Evolutionary conservation across 1,140 invertebrate species (phyloP), one percentile per base, ranked within the genome.

Genomic region (Lordiphosa collinella): DNA sequence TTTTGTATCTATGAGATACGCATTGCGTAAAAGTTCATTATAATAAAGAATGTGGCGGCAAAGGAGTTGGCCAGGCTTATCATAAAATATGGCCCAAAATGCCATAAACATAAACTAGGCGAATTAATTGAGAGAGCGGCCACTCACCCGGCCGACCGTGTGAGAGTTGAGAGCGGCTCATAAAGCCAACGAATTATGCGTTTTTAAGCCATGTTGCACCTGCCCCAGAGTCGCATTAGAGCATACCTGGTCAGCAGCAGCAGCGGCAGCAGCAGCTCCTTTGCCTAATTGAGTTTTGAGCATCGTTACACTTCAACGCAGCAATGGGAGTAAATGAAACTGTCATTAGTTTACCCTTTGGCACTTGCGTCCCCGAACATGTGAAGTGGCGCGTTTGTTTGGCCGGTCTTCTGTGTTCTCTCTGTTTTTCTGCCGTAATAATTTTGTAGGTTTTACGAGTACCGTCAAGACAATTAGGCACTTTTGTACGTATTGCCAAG

Each of bases 241-340:
- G 46, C 14, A 16, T 14, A 59, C 14, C 51, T 31, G 3, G 4
- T 25, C 8, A 10, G 44, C n/a, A n/a, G n/a, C n/a, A n/a, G 43
- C 32, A n/a, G n/a, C n/a, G n/a, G n/a, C n/a, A 10, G 46, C 14
- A 16, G 14, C 18, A 18, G 44, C 32, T 32, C 41, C 14, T 41
- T 41, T 40, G 56, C 63, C 67, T 82, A 82, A 82, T 82, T 82
- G 76, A 82, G 76, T 82, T 82, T 82, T 82, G 76, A 82, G 76
- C 49, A 78, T 71, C 76, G 75, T 82, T 80, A 82, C 76, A 82
- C 76, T 82, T 82, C 76, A 82, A 82, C 75, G 75, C 75, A 80
- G 75, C 75, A 80, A 76, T 82, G 76, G 78, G 78, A 82, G 78
- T 82, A 82, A 82, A 82, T 82, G 84, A 82, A 82, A 82, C 78